Conservation (phyloP, 1,140 invertebrate genomes). For the Cydia strobilella region DNA sequence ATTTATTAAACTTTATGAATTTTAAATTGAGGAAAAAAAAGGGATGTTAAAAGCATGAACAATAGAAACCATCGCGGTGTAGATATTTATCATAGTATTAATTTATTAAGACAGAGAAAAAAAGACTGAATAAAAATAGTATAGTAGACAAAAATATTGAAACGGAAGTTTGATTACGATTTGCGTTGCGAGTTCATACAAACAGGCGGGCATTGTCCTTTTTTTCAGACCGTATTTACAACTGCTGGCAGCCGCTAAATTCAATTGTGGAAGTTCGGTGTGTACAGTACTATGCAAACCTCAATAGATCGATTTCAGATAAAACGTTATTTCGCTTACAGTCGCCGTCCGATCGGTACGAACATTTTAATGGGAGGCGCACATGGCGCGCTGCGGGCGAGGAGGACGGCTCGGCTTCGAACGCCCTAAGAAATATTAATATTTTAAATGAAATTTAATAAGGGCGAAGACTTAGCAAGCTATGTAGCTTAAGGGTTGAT, state of each 20-base stretch:
- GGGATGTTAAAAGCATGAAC: too few species aligned
- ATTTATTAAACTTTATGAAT: too few species aligned
- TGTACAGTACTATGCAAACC: constrained; percentile 13
- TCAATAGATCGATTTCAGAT: constrained; percentile 21
- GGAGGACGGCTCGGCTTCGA: not conserved
- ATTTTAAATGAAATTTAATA: constrained; percentile 11
- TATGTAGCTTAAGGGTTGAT: constrained; percentile 3
- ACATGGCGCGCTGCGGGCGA: constrained; percentile 5
- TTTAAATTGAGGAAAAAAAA: too few species aligned
- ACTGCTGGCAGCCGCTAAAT: not conserved
- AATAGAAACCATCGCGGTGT: too few species aligned
- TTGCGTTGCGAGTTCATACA: not conserved
- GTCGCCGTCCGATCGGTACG: constrained; percentile 14
- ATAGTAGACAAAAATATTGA: not conserved
- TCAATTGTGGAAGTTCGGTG: constrained; percentile 10
- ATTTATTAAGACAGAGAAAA: too few species aligned
- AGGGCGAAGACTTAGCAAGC: not conserved
- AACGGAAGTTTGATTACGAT: not conserved
- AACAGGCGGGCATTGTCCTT: not conserved
- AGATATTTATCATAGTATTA: too few species aligned
- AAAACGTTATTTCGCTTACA: constrained; percentile 21
- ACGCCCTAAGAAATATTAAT: not conserved
- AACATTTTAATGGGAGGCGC: constrained; percentile 15
- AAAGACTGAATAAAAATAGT: too few species aligned
- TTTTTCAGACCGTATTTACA: not conserved